phyloP scores from a whole-genome alignment of 1,140 invertebrate species.

The Diuraphis noxia region DNA sequence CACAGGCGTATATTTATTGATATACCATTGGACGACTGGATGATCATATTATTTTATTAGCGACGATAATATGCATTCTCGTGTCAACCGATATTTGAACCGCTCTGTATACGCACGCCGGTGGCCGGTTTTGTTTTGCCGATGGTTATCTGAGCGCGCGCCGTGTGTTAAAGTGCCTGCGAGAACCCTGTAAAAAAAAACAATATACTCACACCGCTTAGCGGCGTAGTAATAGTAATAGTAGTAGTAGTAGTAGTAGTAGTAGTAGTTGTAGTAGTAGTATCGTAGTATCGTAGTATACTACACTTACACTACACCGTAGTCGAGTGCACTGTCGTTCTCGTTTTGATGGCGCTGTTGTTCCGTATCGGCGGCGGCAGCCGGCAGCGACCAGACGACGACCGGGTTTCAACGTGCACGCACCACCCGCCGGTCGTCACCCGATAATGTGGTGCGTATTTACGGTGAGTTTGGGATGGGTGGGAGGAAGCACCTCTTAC shows the following conservation, averaged over 20 bases:
- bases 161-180: conserved; percentile 38
- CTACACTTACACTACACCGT: conserved; percentile 41
- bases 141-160: conserved; percentile 49
- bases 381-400: background rate
- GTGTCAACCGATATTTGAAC: background rate
- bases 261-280: conserved; percentile 19
- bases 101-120: conserved; percentile 30
- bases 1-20: background rate
- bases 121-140: conserved; percentile 44
- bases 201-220: conserved; percentile 46
- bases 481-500: background rate
- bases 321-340: conserved; percentile 50
- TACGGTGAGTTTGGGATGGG: background rate
- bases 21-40: background rate
- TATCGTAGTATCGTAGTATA: conserved; percentile 30
- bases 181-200: conserved; percentile 19
- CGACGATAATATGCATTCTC: background rate
- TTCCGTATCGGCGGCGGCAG: conserved; percentile 35
- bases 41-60: background rate
- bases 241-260: conserved; percentile 30
- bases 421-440: background rate
- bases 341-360: conserved; percentile 45
- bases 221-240: conserved; percentile 16
- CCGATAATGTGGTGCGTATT: background rate
- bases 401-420: conserved; percentile 24